A percentile compares a stretch with the other conserved stretches of the same genome.
phyloP scores from a whole-genome alignment of 2,888 invertebrate species.

The Chirona hameri region DNA sequence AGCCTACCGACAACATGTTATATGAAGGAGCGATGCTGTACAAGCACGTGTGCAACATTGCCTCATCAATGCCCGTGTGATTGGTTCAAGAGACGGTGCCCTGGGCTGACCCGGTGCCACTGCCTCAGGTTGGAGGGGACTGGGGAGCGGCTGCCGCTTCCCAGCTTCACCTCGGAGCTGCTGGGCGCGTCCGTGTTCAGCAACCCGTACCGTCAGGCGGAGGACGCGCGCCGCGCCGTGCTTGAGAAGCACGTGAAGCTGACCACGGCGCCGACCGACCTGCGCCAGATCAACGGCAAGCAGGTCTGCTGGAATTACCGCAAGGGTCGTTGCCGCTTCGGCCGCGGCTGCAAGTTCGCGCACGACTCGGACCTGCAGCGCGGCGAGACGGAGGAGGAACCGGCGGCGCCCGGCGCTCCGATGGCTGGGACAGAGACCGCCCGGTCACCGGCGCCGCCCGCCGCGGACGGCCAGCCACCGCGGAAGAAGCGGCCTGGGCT shows the following conservation, averaged over 20 bases:
- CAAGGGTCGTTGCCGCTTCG: conserved; percentile 84
- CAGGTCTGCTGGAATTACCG: conserved; percentile 91
- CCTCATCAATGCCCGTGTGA: not conserved
- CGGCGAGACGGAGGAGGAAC: not conserved
- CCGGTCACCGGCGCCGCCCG: not conserved
- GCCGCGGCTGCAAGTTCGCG: conserved; percentile 86
- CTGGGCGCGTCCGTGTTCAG: conserved; percentile 37
- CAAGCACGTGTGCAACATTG: not conserved
- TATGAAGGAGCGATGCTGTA: too few relatives aligned
- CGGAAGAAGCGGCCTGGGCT: conserved; percentile 73
- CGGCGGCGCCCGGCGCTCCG: conserved; percentile 44
- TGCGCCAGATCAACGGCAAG: conserved; percentile 77
- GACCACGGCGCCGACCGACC: conserved; percentile 67
- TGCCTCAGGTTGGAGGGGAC: not conserved
- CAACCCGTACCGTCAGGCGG: conserved; percentile 66
- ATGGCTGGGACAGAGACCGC: conserved; percentile 44
- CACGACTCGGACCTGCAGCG: conserved; percentile 75
- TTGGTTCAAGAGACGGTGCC: not conserved
- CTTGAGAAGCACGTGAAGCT: conserved; percentile 90
- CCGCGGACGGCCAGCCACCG: not conserved
- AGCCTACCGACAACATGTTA: too few relatives aligned
- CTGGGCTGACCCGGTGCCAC: not conserved
- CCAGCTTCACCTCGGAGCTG: not conserved
- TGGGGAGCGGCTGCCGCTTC: not conserved
- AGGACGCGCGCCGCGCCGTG: conserved; percentile 77